Evolutionary conservation across 2,113 vertebrate genomes (phyloP).

Genomic region (Noctilio leporinus): DNA sequence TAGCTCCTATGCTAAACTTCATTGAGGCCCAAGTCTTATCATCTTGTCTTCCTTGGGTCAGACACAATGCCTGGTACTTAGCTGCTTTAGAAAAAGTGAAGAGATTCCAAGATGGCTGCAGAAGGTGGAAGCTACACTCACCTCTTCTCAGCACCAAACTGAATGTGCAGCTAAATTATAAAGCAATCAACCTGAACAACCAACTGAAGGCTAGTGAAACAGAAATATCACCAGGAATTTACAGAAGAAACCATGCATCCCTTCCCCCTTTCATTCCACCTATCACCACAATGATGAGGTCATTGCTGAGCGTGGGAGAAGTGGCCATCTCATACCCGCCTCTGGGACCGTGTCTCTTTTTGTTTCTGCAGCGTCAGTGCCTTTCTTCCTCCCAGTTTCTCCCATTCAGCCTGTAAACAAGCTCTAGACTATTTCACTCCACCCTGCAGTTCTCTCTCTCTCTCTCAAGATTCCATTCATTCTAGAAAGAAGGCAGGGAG

Average conservation of each 20-base stretch:
- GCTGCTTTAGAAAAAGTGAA: background rate
- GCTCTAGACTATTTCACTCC: background rate
- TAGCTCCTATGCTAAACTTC: background rate
- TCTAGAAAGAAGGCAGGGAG: no score
- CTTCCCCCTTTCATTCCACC: no score
- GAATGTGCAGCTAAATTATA: background rate
- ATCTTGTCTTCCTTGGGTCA: background rate
- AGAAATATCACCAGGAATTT: background rate
- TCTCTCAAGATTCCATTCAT: no score
- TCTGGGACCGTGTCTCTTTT: background rate
- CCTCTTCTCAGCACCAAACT: background rate
- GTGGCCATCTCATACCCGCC: background rate
- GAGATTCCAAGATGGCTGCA: background rate
- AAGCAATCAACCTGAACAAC: background rate
- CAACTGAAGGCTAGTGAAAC: background rate
- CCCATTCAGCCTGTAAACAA: background rate
- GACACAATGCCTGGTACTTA: background rate
- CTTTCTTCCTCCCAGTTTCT: background rate
- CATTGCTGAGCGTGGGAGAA: background rate
- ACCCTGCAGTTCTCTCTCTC: background rate
- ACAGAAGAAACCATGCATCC: background rate
- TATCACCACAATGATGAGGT: no score
- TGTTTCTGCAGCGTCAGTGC: background rate
- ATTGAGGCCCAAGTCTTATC: background rate
- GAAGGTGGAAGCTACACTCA: background rate